Conservation (phyloP, 2,888 invertebrate species). For the Eudasyphora cyanicolor region DNA sequence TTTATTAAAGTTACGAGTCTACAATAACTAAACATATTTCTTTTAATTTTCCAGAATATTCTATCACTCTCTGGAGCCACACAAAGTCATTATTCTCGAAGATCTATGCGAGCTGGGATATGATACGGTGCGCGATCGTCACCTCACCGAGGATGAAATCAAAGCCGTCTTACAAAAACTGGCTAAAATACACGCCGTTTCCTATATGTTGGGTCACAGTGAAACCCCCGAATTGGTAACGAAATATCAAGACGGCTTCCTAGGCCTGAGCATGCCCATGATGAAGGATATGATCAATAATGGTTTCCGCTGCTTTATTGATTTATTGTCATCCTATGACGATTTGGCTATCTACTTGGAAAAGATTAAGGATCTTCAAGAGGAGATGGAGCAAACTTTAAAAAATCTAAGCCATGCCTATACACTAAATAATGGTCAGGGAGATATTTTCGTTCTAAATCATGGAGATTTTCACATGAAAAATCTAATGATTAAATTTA, state of each 20-base stretch:
- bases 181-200: conserved; percentile 72
- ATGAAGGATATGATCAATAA: conserved; percentile 51
- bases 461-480: conserved; percentile 74
- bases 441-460: conserved; percentile 67
- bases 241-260: conserved; percentile 48
- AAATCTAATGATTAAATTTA: conserved; percentile 64
- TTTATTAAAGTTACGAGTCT: too few species aligned
- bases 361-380: conserved; percentile 66
- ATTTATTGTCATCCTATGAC: conserved; percentile 54
- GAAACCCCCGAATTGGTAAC: conserved; percentile 39
- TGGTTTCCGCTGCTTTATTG: conserved; percentile 66
- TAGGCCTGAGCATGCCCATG: not conserved
- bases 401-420: conserved; percentile 41
- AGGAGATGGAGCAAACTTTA: conserved; percentile 42
- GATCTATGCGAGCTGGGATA: conserved; percentile 61
- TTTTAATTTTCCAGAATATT: not conserved
- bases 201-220: conserved; percentile 60
- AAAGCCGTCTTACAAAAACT: conserved; percentile 67
- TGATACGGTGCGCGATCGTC: conserved; percentile 62
- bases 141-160: conserved; percentile 61
- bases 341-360: conserved; percentile 63
- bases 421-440: not conserved
- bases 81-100: conserved; percentile 65
- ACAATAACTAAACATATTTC: too few species aligned
- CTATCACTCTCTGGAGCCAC: conserved; percentile 53